These are phyloP conservation scores for Falco berigora DNA, from an alignment of 2,797 vertebrate genomes.

Conservation along the genomic window DNA sequence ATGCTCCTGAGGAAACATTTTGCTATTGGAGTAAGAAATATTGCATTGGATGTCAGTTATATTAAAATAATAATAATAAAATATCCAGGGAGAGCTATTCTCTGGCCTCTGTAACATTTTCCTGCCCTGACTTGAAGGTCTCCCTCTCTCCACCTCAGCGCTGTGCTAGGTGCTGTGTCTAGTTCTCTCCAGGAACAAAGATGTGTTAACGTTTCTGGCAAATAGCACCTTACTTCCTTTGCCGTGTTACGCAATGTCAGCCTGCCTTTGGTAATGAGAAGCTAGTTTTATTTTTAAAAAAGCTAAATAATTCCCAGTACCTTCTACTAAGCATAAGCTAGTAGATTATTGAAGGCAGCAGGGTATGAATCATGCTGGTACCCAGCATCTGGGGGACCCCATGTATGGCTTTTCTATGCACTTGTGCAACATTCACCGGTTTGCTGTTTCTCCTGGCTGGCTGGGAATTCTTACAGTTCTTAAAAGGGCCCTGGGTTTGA, in stretches of 20 bases:
- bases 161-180: not conserved
- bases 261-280: not conserved
- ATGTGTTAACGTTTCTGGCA: not conserved
- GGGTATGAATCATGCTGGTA: not conserved
- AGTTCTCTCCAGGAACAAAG: not conserved
- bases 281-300: not conserved
- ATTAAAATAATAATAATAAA: not conserved
- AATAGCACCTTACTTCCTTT: not conserved
- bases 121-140: not conserved
- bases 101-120: not conserved
- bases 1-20: not conserved
- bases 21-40: not conserved
- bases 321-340: not conserved
- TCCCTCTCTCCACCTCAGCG: not conserved
- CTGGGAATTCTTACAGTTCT: not conserved
- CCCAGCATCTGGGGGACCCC: not conserved
- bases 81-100: not conserved
- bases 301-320: not conserved
- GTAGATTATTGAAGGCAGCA: not conserved
- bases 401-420: fast-evolving
- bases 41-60: not conserved
- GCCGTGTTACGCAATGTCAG: not conserved
- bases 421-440: too few relatives aligned
- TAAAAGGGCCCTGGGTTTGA: not conserved
- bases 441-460: not conserved